Evolutionary conservation across 2,113 vertebrate species (phyloP).

Genomic region (Rhombomys opimus): DNA sequence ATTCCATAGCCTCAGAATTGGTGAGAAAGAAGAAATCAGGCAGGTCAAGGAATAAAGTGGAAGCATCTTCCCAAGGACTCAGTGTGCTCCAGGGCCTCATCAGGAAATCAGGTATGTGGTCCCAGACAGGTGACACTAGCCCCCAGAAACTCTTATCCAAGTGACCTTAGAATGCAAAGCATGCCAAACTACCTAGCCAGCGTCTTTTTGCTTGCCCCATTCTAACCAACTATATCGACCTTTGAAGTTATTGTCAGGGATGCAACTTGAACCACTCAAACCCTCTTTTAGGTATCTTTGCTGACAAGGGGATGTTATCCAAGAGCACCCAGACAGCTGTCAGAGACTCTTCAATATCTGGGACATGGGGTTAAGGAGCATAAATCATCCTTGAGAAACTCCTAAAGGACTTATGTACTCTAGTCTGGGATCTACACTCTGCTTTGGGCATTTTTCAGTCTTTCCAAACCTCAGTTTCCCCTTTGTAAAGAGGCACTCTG

Average conservation of each 20-base stretch:
- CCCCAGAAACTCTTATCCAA: background rate
- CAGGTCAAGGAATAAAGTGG: background rate
- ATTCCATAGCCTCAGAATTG: background rate
- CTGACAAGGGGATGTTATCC: background rate
- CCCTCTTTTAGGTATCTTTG: background rate
- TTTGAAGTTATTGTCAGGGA: background rate
- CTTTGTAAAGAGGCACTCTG: constrained; percentile 1
- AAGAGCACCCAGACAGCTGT: background rate
- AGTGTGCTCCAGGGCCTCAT: background rate
- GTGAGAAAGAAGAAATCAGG: background rate
- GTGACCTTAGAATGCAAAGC: background rate
- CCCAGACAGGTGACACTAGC: background rate
- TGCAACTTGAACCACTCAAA: background rate
- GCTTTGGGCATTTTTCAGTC: background rate
- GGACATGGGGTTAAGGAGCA: too few relatives aligned
- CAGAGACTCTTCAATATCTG: background rate
- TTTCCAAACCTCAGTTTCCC: constrained; percentile 58
- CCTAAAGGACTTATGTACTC: background rate
- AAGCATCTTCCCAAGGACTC: background rate
- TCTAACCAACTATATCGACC: background rate
- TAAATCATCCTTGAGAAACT: background rate
- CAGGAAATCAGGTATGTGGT: background rate
- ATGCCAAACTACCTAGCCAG: background rate
- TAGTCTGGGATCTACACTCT: background rate
- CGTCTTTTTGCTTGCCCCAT: background rate